phyloP scores from a whole-genome alignment of 1,140 invertebrate species.

The Brachionus calyciflorus region DNA sequence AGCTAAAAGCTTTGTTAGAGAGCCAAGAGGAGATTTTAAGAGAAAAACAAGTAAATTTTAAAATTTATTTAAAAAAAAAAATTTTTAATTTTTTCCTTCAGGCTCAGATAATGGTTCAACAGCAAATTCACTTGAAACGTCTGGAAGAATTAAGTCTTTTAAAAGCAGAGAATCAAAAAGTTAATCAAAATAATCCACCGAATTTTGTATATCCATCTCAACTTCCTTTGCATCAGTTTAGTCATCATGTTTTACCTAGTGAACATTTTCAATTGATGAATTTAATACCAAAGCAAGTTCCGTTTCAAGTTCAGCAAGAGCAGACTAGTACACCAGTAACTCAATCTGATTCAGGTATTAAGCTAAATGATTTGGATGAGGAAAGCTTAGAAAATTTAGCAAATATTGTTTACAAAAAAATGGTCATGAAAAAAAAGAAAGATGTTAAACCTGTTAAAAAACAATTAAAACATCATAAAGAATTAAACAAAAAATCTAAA shows the following conservation, averaged over 20 bases:
- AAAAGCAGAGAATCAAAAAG: neutral
- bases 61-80: neutral
- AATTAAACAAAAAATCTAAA: neutral
- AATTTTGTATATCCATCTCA: too few species aligned
- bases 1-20: slow-evolving; percentile 19
- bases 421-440: slow-evolving; percentile 3
- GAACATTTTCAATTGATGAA: too few species aligned
- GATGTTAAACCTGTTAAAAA: neutral
- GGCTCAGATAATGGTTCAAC: slow-evolving; percentile 31
- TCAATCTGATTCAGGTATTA: slow-evolving; percentile 12
- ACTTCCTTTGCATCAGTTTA: too few species aligned
- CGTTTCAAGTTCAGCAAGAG: neutral
- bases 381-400: slow-evolving; percentile 36
- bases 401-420: slow-evolving; percentile 43
- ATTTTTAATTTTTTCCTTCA: too few species aligned
- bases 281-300: neutral
- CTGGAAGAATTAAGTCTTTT: neutral
- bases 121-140: slow-evolving; percentile 8
- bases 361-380: slow-evolving; percentile 23
- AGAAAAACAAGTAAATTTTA: slow-evolving; percentile 37
- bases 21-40: slow-evolving; percentile 31
- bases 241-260: too few species aligned
- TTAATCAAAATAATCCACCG: neutral
- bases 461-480: neutral
- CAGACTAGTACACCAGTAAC: neutral